Percentiles rank a stretch among this genome's conserved stretches.
phyloP scores from a whole-genome alignment of 1,140 invertebrate genomes.

The Euwallacea fornicatus region DNA sequence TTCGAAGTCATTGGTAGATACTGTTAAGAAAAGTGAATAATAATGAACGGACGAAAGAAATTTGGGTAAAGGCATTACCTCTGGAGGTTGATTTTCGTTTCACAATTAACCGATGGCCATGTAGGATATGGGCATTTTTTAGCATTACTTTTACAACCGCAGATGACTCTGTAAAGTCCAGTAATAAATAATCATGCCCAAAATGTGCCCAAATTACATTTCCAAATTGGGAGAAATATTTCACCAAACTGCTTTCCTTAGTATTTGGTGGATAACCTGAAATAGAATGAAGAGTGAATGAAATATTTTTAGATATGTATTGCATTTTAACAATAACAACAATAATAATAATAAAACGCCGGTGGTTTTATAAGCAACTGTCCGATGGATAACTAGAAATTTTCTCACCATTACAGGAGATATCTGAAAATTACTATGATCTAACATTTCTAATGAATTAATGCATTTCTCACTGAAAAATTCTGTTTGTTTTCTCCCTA shows the following conservation, averaged over 20 bases:
- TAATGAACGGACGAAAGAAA: background rate
- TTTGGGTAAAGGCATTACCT: background rate
- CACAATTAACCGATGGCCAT: constrained; percentile 23
- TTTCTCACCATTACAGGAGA: too few species aligned
- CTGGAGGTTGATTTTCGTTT: constrained; percentile 6
- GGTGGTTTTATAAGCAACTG: too few species aligned
- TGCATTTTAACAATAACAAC: too few species aligned
- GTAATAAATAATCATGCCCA: constrained; percentile 29
- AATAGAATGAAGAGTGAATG: constrained; percentile 9
- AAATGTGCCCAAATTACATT: constrained; percentile 46
- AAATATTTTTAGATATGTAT: too few species aligned
- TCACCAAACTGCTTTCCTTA: constrained; percentile 38
- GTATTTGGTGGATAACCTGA: constrained; percentile 40
- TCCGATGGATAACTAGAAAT: too few species aligned
- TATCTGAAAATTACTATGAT: too few species aligned
- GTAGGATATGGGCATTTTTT: constrained; percentile 35
- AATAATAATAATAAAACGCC: too few species aligned
- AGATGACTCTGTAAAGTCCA: constrained; percentile 39
- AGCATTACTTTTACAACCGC: constrained; percentile 40
- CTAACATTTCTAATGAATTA: too few species aligned
- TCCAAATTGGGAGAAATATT: constrained; percentile 54
- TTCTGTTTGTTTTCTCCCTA: too few species aligned
- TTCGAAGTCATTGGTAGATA: background rate
- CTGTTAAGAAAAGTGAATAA: background rate
- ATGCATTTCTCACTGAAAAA: too few species aligned